Evolutionary conservation across 2,113 vertebrate genomes (phyloP), one percentile per base, ranked within the genome.

Genomic region (Carollia perspicillata): DNA sequence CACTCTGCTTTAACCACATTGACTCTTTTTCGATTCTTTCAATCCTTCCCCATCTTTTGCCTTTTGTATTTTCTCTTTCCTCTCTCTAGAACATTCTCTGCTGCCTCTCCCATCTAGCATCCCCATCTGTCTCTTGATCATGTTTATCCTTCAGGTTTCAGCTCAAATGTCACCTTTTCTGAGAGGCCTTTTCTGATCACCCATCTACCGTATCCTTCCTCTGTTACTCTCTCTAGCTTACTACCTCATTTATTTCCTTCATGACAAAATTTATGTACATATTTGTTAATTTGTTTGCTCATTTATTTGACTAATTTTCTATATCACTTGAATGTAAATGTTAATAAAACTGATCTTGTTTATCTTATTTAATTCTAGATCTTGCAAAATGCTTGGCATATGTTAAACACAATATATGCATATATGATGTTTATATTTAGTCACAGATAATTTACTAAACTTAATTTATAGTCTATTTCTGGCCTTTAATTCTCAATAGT

Each of bases 321-420:
- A 17, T 23, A 5, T 26, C 44, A 77, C 13, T 40, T 94, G 55
- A 95, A 83, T 79, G 8, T 81, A 14, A 94, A 81, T 33, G 58
- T 81, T 89, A 66, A 23, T 30, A 58, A 84, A 90, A 75, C 1
- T 14, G 2, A 84, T 72, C 10, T 87, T 97, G 18, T 79, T 49
- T 83, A 42, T 37, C 12, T 94, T 58, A n/a, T 55, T 53, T 83
- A 78, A 69, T 89, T 93, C 20, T 93, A 77, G 23, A 58, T 78
- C 94, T 90, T 94, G 10, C 51, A 55, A 79, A 72, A 44, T n/a
- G 4, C 5, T 42, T 95, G 40, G 6, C n/a, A 77, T 84, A 77
- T 80, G 53, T 80, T 77, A 89, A 94, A 16, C 49, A 89, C 33
- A 89, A 14, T n/a, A 77, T 69, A 17, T 4, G 81, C 5, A 40